A percentile compares a stretch with the other conserved stretches of the same genome.
Conservation (phyloP, 1,140 invertebrate genomes). For the Papilio polytes region DNA sequence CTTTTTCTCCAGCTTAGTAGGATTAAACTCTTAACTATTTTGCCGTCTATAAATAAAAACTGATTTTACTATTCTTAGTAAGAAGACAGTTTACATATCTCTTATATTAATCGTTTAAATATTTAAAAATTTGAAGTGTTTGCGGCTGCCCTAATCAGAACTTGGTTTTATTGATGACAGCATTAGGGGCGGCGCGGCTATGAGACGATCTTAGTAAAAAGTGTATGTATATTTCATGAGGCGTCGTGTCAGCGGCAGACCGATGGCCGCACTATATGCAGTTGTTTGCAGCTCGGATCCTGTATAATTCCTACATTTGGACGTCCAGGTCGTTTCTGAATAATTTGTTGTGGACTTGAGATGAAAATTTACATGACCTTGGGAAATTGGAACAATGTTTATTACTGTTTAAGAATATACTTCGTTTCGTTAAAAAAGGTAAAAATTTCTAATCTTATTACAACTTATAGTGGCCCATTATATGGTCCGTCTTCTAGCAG, state of each 20-base stretch:
- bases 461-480: no score
- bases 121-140: background rate
- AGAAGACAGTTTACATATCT: no score
- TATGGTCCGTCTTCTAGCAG: no score
- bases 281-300: slow-evolving; percentile 69
- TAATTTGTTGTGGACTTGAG: slow-evolving; percentile 50
- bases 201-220: slow-evolving; percentile 48
- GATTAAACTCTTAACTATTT: no score
- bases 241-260: slow-evolving; percentile 60
- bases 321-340: slow-evolving; percentile 68
- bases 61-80: no score
- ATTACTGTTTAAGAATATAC: background rate
- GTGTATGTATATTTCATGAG: slow-evolving; percentile 69
- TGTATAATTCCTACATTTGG: slow-evolving; percentile 75
- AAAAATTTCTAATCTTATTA: background rate
- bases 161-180: slow-evolving; percentile 65
- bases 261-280: slow-evolving; percentile 69
- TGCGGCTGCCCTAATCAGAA: slow-evolving; percentile 23
- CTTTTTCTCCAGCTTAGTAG: no score
- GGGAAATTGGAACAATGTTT: slow-evolving; percentile 44
- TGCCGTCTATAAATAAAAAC: no score
- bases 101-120: background rate
- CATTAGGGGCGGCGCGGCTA: slow-evolving; percentile 60
- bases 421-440: slow-evolving; percentile 6
- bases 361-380: slow-evolving; percentile 58